Base-by-base conservation (phyloP, 2,797 vertebrate species). In the Pangasius sanitwongsei region DNA sequence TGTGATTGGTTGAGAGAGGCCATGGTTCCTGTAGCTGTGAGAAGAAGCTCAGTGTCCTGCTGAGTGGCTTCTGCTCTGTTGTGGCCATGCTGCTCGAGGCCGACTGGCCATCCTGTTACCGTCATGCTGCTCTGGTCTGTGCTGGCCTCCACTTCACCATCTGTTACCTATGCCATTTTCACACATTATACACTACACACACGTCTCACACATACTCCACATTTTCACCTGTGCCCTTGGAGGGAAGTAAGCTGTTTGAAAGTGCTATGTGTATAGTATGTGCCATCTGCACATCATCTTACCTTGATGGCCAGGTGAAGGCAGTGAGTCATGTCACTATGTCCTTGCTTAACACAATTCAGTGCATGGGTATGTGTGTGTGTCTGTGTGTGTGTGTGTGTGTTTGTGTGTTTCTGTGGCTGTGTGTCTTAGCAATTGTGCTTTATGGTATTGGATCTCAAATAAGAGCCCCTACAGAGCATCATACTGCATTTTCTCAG, bases 1-100 rank as follows among this genome's bases (percentile, higher is more conserved):
- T 88, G 69, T 87, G 91, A 91, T 91, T 92, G 90, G 89, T 75
- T 87, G 77, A 85, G 88, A 85, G 83, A 5, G 31, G 12, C 67
- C 44, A 7, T n/a, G 89, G 59, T 70, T 90, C 75, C 89, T 69
- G 90, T 86, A 87, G 89, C 70, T 78, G 85, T 83, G 86, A 89
- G 81, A 82, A 89, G 61, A 87, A 89, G 85, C 89, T 87, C 82
- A 0, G 77, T 84, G 82, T 87, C 90, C 91, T 70, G 89, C 41
- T 4, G 89, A 18, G 91, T 85, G 57, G 89, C 89, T 90, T 87
- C 90, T 91, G 91, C 89, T 88, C 57, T 31, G 61, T 48, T 83
- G 81, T 67, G 48, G 50, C 84, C 67, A 41, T 37, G 65, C 48
- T 86, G 84, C 83, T 89, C 63, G 61, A 65, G 77, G 57, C 89